These are phyloP conservation scores for Eupithecia subumbrata DNA, from an alignment of 2,888 invertebrate genomes.

Conservation along the genomic window DNA sequence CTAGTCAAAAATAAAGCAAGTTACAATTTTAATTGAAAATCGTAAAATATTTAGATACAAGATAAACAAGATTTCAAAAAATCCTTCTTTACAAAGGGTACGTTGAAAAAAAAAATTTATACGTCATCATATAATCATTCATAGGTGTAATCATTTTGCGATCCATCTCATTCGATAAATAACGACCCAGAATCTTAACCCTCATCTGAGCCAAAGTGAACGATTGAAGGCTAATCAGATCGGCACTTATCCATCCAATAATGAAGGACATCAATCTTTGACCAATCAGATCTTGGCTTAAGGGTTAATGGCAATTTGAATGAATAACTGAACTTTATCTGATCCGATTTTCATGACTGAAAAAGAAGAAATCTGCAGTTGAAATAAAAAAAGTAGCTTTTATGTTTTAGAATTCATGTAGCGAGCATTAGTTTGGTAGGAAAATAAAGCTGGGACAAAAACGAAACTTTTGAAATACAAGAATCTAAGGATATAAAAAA, in stretches of 20 bases:
- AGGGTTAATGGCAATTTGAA: not conserved
- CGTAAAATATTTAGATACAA: no score
- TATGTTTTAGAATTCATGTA: not conserved
- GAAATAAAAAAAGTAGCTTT: not conserved
- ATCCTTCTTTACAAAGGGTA: not conserved
- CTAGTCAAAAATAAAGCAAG: no score
- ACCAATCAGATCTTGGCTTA: constrained; percentile 65
- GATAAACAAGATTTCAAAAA: no score
- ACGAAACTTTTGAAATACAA: not conserved
- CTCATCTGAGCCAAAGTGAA: not conserved
- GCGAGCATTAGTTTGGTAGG: not conserved
- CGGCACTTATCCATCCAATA: constrained; percentile 56
- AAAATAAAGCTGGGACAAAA: not conserved
- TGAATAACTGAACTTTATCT: not conserved
- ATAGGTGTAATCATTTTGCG: not conserved
- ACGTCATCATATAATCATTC: no score
- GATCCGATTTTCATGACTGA: not conserved
- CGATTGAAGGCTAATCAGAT: constrained; percentile 56
- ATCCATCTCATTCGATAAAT: constrained; percentile 1
- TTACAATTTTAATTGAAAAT: no score
- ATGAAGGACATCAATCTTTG: constrained; percentile 69
- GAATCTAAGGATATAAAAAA: no score
- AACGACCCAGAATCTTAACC: not conserved
- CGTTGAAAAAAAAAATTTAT: no score
- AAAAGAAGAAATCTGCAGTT: not conserved